phyloP scores from a whole-genome alignment of 2,113 vertebrate species.

The Nycticryphes semicollaris region DNA sequence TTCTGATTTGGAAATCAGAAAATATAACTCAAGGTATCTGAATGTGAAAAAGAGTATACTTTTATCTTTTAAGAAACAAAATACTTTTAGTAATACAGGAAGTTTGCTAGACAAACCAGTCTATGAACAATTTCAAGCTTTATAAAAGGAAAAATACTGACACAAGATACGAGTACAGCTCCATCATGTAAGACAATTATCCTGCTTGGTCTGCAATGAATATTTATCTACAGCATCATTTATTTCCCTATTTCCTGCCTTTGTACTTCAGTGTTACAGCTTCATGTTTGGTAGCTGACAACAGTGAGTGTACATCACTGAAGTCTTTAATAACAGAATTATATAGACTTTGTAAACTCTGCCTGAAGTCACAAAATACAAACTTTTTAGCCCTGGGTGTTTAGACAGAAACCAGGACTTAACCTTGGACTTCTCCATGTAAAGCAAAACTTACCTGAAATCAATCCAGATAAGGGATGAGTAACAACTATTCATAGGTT shows the following conservation, averaged over 20 bases:
- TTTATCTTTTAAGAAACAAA: background rate
- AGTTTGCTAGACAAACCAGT: background rate
- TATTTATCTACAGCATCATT: background rate
- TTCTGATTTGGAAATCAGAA: background rate
- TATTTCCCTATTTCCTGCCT: background rate
- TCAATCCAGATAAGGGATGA: background rate
- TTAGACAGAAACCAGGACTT: background rate
- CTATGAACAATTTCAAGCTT: background rate
- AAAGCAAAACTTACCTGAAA: background rate
- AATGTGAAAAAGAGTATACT: background rate
- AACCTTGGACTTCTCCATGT: background rate
- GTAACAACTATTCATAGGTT: background rate
- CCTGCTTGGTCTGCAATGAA: background rate
- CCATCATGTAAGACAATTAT: background rate
- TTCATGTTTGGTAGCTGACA: background rate
- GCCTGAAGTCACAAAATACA: background rate
- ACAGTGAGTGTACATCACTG: background rate
- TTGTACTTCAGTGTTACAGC: background rate
- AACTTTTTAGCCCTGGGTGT: background rate
- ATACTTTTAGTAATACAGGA: background rate
- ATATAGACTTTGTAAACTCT: background rate
- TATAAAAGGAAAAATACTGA: background rate
- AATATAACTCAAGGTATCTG: background rate
- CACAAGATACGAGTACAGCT: background rate
- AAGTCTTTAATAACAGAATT: background rate